phyloP scores from a whole-genome alignment of 2,888 invertebrate genomes.

The Papilio elwesi region DNA sequence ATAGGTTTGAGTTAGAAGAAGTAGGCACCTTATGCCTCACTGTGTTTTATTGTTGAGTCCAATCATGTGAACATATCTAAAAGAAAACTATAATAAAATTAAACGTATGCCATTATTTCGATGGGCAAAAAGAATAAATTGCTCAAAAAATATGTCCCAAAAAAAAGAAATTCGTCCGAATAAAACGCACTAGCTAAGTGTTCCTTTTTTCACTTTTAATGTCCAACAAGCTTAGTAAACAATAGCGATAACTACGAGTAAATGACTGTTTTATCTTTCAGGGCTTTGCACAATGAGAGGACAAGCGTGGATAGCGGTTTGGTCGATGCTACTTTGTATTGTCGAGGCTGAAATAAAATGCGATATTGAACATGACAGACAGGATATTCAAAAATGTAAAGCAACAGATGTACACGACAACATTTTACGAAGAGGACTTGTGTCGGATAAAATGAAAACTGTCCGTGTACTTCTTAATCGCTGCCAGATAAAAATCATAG shows the following conservation, averaged over 20 bases:
- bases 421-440: constrained; percentile 5
- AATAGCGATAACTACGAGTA: background rate
- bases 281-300: background rate
- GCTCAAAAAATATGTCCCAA: too few species aligned
- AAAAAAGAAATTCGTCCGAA: too few species aligned
- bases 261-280: background rate
- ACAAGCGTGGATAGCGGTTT: background rate
- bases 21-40: too few species aligned
- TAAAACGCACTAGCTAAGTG: too few species aligned
- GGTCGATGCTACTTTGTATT: background rate
- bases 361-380: background rate
- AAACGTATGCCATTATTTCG: too few species aligned
- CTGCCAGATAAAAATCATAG: background rate
- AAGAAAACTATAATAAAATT: too few species aligned
- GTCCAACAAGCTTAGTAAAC: background rate
- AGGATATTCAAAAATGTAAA: background rate
- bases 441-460: constrained; percentile 11
- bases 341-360: constrained; percentile 4
- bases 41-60: too few species aligned
- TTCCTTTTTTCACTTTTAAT: too few species aligned
- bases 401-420: background rate
- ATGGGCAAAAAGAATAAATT: too few species aligned
- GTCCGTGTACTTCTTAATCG: background rate
- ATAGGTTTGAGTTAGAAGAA: too few species aligned
- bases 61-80: too few species aligned